Conservation (phyloP, 2,797 vertebrate genomes). For the Molossus molossus region DNA sequence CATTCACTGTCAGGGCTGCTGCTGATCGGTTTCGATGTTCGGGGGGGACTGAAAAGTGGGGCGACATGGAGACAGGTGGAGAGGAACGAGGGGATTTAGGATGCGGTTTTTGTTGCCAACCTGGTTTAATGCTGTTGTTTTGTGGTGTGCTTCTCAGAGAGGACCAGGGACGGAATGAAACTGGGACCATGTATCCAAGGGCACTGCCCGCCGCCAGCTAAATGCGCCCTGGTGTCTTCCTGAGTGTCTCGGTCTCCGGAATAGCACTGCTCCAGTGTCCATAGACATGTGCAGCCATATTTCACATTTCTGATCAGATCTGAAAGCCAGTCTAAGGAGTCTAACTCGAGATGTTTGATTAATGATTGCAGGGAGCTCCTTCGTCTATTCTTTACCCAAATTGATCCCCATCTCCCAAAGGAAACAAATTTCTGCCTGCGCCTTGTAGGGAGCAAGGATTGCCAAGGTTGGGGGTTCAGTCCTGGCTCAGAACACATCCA, state of each 20-base stretch:
- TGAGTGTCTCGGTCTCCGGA: rapidly evolving
- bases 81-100: background rate
- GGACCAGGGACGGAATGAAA: background rate
- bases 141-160: background rate
- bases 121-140: background rate
- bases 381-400: background rate
- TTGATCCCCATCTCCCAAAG: background rate
- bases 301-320: constrained; percentile 39
- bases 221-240: background rate
- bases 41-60: background rate
- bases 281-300: background rate
- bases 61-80: background rate
- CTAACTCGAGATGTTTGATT: background rate
- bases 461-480: background rate
- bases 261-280: background rate
- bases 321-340: constrained; percentile 30
- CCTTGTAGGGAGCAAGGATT: background rate
- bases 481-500: background rate
- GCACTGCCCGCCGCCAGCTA: background rate
- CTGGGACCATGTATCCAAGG: background rate
- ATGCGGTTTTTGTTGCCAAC: background rate
- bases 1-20: constrained; percentile 75
- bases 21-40: constrained; percentile 72
- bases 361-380: background rate
- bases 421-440: background rate